Evolutionary conservation across 2,888 invertebrate species (phyloP).

Genomic region (Trissonchulus latispiculum): DNA sequence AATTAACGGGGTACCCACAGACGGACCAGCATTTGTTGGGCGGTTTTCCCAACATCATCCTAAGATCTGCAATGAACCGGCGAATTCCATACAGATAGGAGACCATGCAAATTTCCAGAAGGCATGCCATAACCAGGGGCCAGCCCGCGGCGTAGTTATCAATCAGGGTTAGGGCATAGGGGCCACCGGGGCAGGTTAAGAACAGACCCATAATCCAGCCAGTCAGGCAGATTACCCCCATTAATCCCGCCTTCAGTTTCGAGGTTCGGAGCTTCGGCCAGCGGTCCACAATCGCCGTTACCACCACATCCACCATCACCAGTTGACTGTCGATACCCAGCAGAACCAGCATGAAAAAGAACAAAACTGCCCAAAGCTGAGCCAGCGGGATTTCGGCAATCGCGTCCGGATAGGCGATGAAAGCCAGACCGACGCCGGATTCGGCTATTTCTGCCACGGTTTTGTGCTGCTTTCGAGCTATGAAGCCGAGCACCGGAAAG

Average conservation of each 20-base stretch:
- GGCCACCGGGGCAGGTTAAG: background rate
- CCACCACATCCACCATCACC: background rate
- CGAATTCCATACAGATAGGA: background rate
- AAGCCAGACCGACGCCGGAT: slow-evolving; percentile 71
- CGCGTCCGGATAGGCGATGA: slow-evolving; percentile 88
- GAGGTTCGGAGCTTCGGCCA: background rate
- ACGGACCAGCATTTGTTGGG: background rate
- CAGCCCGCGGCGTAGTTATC: background rate
- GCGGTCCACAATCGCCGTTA: background rate
- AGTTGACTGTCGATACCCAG: slow-evolving; percentile 56
- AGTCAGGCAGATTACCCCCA: slow-evolving; percentile 23
- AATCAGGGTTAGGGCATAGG: background rate
- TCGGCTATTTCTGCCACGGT: background rate
- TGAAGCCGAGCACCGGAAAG: background rate
- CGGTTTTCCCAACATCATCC: background rate
- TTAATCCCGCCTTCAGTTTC: background rate
- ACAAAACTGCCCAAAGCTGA: slow-evolving; percentile 71
- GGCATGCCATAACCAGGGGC: background rate
- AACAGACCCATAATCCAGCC: background rate
- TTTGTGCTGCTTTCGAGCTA: background rate
- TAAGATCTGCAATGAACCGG: background rate
- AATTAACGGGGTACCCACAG: background rate
- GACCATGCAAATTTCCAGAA: background rate
- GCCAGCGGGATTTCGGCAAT: slow-evolving; percentile 81
- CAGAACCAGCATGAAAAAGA: slow-evolving; percentile 90